Evolutionary conservation across 2,888 invertebrate genomes (phyloP).

Genomic region (Nemoura dubitans): DNA sequence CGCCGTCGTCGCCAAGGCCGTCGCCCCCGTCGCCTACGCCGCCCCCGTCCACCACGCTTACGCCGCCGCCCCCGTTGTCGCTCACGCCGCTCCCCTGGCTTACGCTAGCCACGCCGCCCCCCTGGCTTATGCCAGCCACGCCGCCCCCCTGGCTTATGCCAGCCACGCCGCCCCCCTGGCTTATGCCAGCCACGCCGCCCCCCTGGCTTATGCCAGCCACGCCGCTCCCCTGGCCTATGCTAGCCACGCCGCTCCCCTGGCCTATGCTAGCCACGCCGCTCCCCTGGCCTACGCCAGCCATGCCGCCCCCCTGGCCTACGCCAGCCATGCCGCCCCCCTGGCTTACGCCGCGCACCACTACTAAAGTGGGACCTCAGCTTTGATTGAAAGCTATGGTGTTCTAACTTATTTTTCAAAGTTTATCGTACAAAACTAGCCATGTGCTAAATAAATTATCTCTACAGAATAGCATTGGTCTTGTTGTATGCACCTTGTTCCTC

Average conservation of each 20-base stretch:
- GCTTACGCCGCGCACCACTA: slow-evolving; percentile 40
- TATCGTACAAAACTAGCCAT: neutral
- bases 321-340: slow-evolving; percentile 44
- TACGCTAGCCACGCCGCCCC: slow-evolving; percentile 39
- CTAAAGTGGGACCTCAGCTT: slow-evolving; percentile 13
- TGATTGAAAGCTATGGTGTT: neutral
- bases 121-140: slow-evolving; percentile 17
- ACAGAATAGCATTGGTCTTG: neutral
- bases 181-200: slow-evolving; percentile 26
- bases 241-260: slow-evolving; percentile 38
- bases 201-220: slow-evolving; percentile 28
- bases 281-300: slow-evolving; percentile 42
- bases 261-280: slow-evolving; percentile 43
- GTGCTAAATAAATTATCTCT: slow-evolving; percentile 12
- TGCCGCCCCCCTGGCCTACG: slow-evolving; percentile 37
- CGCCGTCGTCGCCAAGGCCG: slow-evolving; percentile 47
- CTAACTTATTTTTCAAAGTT: neutral
- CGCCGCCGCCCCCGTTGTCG: slow-evolving; percentile 27
- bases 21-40: slow-evolving; percentile 45
- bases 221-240: slow-evolving; percentile 42
- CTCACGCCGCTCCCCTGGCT: slow-evolving; percentile 41
- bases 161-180: slow-evolving; percentile 26
- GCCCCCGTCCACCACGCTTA: slow-evolving; percentile 32
- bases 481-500: neutral
- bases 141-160: slow-evolving; percentile 37